Evolutionary conservation across 2,888 invertebrate species (phyloP).

Genomic region (Tetranychus piercei): DNA sequence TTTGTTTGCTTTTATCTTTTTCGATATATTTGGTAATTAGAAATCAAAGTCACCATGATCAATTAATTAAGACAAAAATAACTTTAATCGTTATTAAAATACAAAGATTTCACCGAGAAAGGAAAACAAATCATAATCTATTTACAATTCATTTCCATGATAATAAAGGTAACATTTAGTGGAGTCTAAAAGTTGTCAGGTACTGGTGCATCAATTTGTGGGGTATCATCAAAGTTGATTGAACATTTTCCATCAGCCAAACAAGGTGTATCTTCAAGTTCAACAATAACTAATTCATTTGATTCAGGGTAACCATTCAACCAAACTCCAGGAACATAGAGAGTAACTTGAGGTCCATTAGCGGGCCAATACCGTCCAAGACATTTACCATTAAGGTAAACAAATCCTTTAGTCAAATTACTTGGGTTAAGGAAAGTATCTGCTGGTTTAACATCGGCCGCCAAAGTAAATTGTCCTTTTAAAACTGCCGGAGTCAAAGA

Average conservation of each 20-base stretch:
- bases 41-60: too few relatives aligned
- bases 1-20: too few relatives aligned
- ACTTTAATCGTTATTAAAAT: too few relatives aligned
- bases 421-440: constrained; percentile 2
- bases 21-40: too few relatives aligned
- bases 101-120: too few relatives aligned
- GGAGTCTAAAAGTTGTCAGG: not conserved
- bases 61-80: too few relatives aligned
- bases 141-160: too few relatives aligned
- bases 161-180: too few relatives aligned
- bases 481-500: not conserved
- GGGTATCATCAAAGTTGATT: not conserved
- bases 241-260: not conserved
- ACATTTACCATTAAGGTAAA: constrained; percentile 1
- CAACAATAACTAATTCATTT: not conserved
- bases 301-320: not conserved
- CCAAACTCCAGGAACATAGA: constrained; percentile 4
- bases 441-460: not conserved
- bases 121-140: too few relatives aligned
- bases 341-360: not conserved
- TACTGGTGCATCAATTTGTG: not conserved
- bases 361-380: constrained; percentile 2
- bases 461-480: not conserved
- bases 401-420: not conserved
- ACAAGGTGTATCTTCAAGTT: not conserved